Conservation (phyloP, 2,113 vertebrate species). For the Hippocampus barbouri region DNA sequence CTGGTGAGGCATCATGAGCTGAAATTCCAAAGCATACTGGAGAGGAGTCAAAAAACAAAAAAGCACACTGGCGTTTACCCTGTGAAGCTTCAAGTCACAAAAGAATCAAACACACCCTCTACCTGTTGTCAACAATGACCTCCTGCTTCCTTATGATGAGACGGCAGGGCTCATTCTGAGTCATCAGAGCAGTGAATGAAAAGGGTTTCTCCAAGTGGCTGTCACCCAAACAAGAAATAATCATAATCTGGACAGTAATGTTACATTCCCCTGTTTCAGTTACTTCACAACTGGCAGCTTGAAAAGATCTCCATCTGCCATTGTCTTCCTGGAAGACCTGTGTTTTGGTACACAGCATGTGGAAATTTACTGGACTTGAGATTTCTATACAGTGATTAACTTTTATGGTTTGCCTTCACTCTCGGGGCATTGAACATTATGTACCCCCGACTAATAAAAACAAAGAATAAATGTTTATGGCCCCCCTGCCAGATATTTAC, state of each 20-base stretch:
- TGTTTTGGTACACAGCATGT: slow-evolving; percentile 67
- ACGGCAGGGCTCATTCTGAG: slow-evolving; percentile 34
- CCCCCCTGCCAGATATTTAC: slow-evolving; percentile 65
- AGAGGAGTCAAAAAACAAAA: slow-evolving; percentile 39
- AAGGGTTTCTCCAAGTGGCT: slow-evolving; percentile 47
- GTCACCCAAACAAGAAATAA: background rate
- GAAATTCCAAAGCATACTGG: slow-evolving; percentile 14
- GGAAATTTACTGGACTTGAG: slow-evolving; percentile 80
- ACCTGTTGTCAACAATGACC: slow-evolving; percentile 22
- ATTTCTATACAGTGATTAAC: slow-evolving; percentile 81
- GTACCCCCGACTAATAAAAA: slow-evolving; percentile 77
- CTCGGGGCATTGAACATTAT: slow-evolving; percentile 73
- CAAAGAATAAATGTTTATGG: slow-evolving; percentile 80
- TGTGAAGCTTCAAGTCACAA: slow-evolving; percentile 28
- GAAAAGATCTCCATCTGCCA: slow-evolving; percentile 50
- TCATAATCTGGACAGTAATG: background rate
- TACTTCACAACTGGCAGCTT: slow-evolving; percentile 4
- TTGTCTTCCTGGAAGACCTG: slow-evolving; percentile 52
- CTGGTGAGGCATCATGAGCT: background rate
- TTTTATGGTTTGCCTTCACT: slow-evolving; percentile 79
- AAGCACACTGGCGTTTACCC: slow-evolving; percentile 8
- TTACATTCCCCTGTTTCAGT: slow-evolving; percentile 18
- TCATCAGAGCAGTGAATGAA: slow-evolving; percentile 49
- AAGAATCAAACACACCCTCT: slow-evolving; percentile 7
- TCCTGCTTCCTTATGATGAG: slow-evolving; percentile 35